phyloP scores from a whole-genome alignment of 1,140 invertebrate species.

The Drosophila asahinai region DNA sequence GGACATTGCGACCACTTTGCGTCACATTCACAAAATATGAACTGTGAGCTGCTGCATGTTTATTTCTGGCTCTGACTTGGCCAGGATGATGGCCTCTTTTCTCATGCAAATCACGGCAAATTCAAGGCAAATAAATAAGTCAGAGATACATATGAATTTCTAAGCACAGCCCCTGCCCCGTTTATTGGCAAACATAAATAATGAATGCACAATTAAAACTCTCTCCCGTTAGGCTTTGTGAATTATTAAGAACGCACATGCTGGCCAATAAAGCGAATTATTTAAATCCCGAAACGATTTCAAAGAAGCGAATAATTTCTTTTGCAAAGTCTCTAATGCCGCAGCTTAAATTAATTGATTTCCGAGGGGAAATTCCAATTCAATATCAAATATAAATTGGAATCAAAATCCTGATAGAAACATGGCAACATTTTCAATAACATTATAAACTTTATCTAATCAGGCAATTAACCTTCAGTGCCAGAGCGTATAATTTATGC shows the following conservation, averaged over 20 bases:
- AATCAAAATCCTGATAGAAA: neutral
- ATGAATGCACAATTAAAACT: slow-evolving; percentile 23
- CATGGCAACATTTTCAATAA: neutral
- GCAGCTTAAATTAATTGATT: slow-evolving; percentile 14
- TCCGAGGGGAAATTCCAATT: neutral
- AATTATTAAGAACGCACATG: slow-evolving; percentile 14
- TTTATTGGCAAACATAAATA: neutral
- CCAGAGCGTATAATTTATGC: slow-evolving; percentile 32
- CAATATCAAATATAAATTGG: neutral
- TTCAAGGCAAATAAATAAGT: slow-evolving; percentile 30
- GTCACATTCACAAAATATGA: slow-evolving; percentile 38
- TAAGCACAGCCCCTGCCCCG: neutral
- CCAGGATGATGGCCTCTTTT: slow-evolving; percentile 15
- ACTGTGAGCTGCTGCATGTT: neutral
- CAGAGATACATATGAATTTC: slow-evolving; percentile 3
- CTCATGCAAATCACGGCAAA: slow-evolving; percentile 9
- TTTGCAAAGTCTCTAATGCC: slow-evolving; percentile 1
- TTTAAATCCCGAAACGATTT: slow-evolving; percentile 7
- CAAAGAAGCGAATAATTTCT: slow-evolving; percentile 8
- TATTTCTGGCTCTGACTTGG: neutral
- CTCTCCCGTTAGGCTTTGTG: slow-evolving; percentile 5
- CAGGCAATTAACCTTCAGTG: slow-evolving; percentile 11
- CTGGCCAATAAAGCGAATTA: slow-evolving; percentile 6
- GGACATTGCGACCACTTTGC: slow-evolving; percentile 59
- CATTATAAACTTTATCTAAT: slow-evolving; percentile 25